Conservation (phyloP, 2,113 vertebrate genomes). For the Zosterops hypoxanthus region DNA sequence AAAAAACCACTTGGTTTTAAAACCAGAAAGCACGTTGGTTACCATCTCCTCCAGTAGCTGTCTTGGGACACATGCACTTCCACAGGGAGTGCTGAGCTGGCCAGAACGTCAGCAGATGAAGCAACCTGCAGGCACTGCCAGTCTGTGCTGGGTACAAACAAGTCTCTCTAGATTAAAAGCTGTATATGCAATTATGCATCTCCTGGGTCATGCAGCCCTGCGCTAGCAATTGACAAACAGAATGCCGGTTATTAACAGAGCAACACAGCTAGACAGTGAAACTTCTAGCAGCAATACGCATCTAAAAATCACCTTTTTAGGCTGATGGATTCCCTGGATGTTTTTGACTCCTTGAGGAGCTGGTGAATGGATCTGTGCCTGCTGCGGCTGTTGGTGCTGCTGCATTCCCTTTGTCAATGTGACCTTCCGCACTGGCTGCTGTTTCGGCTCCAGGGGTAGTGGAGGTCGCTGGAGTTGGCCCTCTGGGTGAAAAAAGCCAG, state of each 20-base stretch:
- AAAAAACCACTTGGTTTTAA: background rate
- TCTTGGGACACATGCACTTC: background rate
- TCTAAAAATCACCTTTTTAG: conserved; percentile 77
- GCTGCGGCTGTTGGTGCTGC: conserved; percentile 72
- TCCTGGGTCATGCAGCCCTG: conserved; percentile 37
- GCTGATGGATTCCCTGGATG: conserved; percentile 78
- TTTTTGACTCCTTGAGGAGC: conserved; percentile 81
- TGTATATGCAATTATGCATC: conserved; percentile 34
- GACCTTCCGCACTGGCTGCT: conserved; percentile 86
- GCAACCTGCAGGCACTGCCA: background rate
- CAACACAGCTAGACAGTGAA: conserved; percentile 25
- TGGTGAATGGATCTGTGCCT: conserved; percentile 65
- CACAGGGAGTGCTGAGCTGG: background rate
- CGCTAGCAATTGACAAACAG: conserved; percentile 1
- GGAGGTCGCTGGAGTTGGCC: conserved; percentile 78
- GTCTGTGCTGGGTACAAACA: conserved; percentile 4
- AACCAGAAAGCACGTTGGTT: background rate
- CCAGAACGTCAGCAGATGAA: background rate
- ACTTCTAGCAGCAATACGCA: conserved; percentile 1
- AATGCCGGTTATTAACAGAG: conserved; percentile 9
- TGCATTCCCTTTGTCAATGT: conserved; percentile 81
- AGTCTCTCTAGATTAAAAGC: conserved; percentile 7
- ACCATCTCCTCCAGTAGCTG: background rate
- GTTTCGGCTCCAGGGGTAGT: conserved; percentile 75
- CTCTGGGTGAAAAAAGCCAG: conserved; percentile 70